Evolutionary conservation across 2,888 invertebrate genomes (phyloP), one percentile per base, ranked within the genome.

Genomic region (Pseudeuparius sepicola): DNA sequence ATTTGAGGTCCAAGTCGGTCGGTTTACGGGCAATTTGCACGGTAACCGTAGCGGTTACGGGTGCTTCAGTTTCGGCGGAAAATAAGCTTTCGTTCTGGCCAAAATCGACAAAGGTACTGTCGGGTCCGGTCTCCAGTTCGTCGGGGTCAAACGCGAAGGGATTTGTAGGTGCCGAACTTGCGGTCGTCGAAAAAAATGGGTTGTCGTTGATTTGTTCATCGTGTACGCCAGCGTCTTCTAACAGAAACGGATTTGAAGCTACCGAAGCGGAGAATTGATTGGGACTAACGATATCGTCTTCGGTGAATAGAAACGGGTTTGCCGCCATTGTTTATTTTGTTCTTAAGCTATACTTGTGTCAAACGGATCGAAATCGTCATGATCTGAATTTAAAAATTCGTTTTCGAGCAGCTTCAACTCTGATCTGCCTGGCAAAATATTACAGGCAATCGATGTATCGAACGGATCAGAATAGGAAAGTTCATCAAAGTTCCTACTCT

Each of bases 401-500:
- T 71, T 80, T 47, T 85, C 84, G 12, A 87, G 55, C 23, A 85
- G 60, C 55, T 80, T 83, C 6, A 87, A 64, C 58, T 87, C 87
- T 2, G 84, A 78, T 60, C 75, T 79, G 3, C 86, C 82, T 0
- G 85, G 86, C 31, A 73, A 65, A 34, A 85, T 74, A 53, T 82
- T 78, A 37, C 67, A 68, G 1, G 85, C 85, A 49, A 84, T 82
- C 0, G 88, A 84, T 1, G 90, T 90, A 55, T 90, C 90, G 56
- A 90, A 90, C 0, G 89, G 89, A 65, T 88, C 88, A 5, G 64
- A 59, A 47, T 78, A 67, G 3, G 58, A 56, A 14, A 65, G 66
- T 37, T 66, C 64, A 5, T 42, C 40, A 16, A 34, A 26, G 30
- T 26, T 24, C 4, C 32, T 13, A 3, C 17, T n/a, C 12, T 35